Conservation (phyloP, 2,888 invertebrate genomes). For the Temnothorax unifasciatus region DNA sequence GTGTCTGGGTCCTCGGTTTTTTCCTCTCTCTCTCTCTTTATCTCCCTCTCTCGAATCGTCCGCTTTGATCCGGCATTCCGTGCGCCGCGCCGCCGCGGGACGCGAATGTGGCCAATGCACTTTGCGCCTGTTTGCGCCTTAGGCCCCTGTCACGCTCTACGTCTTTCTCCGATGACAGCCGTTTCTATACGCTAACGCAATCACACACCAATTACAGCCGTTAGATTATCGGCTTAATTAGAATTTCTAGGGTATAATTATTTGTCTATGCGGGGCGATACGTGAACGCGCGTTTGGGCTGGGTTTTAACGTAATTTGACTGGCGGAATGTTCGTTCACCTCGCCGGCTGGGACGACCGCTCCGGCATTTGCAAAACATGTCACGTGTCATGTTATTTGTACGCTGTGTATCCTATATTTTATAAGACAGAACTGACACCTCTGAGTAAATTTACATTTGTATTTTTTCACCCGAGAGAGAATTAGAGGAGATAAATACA, state of each 20-base stretch:
- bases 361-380: not conserved
- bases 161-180: constrained; percentile 41
- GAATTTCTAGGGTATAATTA: constrained; percentile 48
- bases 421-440: not conserved
- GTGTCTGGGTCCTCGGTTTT: not conserved
- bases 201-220: constrained; percentile 19
- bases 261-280: constrained; percentile 1
- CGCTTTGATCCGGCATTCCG: constrained; percentile 52
- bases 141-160: constrained; percentile 43
- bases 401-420: constrained; percentile 1
- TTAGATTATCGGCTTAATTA: constrained; percentile 54
- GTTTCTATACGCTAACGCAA: constrained; percentile 19
- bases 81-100: constrained; percentile 27
- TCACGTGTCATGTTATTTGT: not conserved
- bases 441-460: not conserved
- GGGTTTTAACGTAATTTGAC: constrained; percentile 19
- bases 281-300: not conserved
- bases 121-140: constrained; percentile 46
- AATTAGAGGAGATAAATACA: not conserved
- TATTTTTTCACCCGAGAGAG: not conserved
- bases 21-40: not conserved
- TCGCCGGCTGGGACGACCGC: not conserved
- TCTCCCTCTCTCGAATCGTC: constrained; percentile 13
- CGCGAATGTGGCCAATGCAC: constrained; percentile 43
- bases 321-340: constrained; percentile 2